phyloP scores from a whole-genome alignment of 64 coral and sea anemone species.

The Actinia tenebrosa region DNA sequence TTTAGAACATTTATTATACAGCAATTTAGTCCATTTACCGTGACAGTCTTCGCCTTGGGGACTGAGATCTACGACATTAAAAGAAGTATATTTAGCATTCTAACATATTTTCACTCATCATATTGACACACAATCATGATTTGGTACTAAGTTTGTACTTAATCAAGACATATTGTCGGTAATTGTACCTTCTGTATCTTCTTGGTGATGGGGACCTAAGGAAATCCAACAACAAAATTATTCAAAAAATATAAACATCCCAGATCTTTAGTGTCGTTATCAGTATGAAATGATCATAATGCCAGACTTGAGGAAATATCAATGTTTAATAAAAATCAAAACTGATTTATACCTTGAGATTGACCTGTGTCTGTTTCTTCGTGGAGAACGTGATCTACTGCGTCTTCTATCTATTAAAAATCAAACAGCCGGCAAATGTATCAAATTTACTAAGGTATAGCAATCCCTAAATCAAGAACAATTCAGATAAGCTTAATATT shows the following conservation, averaged over 20 bases:
- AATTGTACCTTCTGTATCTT: constrained; percentile 58
- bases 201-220: constrained; percentile 79
- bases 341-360: constrained; percentile 29
- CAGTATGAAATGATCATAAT: too few relatives aligned
- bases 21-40: constrained; percentile 30
- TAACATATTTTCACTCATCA: background rate
- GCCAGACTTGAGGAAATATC: too few relatives aligned
- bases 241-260: too few relatives aligned
- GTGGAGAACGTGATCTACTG: constrained; percentile 55
- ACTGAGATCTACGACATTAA: constrained; percentile 28
- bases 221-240: too few relatives aligned
- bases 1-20: too few relatives aligned
- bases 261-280: too few relatives aligned
- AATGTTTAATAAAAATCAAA: too few relatives aligned
- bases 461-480: background rate
- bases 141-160: too few relatives aligned
- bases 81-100: background rate
- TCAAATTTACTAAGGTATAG: background rate
- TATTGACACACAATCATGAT: background rate
- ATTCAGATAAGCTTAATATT: background rate
- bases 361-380: constrained; percentile 35
- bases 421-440: background rate
- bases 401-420: constrained; percentile 35
- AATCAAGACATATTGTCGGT: background rate
- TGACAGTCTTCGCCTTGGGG: constrained; percentile 81